Evolutionary conservation across 2,888 invertebrate species (phyloP), one percentile per base, ranked within the genome.

Genomic region (Phania funesta): DNA sequence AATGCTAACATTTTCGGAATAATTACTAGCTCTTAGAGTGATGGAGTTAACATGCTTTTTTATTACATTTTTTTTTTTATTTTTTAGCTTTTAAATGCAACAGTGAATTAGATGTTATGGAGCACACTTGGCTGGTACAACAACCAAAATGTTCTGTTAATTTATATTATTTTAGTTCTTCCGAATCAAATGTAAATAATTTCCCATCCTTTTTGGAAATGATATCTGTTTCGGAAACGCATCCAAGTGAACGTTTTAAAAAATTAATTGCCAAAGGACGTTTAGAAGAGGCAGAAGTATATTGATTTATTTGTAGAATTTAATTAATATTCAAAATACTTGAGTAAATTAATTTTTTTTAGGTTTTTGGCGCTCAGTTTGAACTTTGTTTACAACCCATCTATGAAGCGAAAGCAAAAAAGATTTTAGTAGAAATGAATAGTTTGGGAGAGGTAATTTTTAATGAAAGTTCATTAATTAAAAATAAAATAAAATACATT

Each of bases 221-320:
- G 88, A 87, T 89, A 84, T 84, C 89, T 29, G 88, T 91, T 0
- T 89, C 89, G 0, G 91, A 91, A 85, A 90, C 90, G 0, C 88
- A 90, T 84, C 91, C 91, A 1, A 87, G 86, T 52, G 89, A 91
- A 84, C 87, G 91, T 3, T 87, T 90, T 6, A 89, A 89, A 35
- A 91, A 91, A 84, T 85, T 91, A 0, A 88, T 91, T 62, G 86
- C 88, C n/a, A 90, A 89, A 50, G 91, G 91, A 3, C 88, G 89
- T 56, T 85, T 91, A 11, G 89, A 91, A 62, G 90, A 91, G 76
- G 91, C 91, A 0, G 91, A 91, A 86, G 90, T 90, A 77, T 8
- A n/a, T 48, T 7, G 8, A 18, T 56, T 22, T 38, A 11, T 24
- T 44, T 22, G 0, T 20, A 22, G 2, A 8, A 1, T 29, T 7